phyloP scores from a whole-genome alignment of 2,888 invertebrate species.

The Drosophila greeni region DNA sequence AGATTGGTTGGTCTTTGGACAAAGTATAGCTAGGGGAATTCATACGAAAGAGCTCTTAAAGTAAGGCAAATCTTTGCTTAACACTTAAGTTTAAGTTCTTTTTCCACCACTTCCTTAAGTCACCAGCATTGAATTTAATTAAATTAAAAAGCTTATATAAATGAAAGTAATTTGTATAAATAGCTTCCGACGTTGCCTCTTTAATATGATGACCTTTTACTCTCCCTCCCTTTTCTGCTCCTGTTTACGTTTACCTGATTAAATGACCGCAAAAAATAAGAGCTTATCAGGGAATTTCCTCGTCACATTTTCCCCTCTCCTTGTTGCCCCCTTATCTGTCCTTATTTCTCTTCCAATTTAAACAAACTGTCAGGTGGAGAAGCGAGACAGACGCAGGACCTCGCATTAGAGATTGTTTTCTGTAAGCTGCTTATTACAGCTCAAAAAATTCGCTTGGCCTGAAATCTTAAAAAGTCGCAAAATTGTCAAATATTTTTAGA shows the following conservation, averaged over 20 bases:
- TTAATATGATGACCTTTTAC: too few relatives aligned
- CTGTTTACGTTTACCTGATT: slow-evolving; percentile 24
- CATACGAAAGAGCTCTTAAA: neutral
- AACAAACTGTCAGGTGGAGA: slow-evolving; percentile 23
- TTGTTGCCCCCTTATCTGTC: slow-evolving; percentile 1
- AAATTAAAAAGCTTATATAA: neutral
- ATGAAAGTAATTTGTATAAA: neutral
- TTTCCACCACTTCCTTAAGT: neutral
- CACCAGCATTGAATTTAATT: neutral
- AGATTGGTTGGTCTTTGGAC: neutral
- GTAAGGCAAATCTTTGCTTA: neutral
- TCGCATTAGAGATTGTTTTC: slow-evolving; percentile 41
- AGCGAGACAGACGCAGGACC: slow-evolving; percentile 1
- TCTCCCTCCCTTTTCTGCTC: neutral
- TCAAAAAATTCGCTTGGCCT: slow-evolving; percentile 25
- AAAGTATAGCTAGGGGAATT: neutral
- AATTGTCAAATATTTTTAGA: slow-evolving; percentile 42
- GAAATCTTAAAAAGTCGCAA: slow-evolving; percentile 26
- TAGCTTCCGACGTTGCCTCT: neutral
- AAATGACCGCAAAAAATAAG: slow-evolving; percentile 37
- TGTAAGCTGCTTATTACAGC: slow-evolving; percentile 48
- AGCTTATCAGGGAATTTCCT: slow-evolving; percentile 30
- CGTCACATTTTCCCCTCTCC: slow-evolving; percentile 15
- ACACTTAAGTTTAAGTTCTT: neutral
- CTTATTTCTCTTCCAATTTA: slow-evolving; percentile 22